Conservation (phyloP, 2,797 vertebrate genomes). For the Anguilla pacifica region DNA sequence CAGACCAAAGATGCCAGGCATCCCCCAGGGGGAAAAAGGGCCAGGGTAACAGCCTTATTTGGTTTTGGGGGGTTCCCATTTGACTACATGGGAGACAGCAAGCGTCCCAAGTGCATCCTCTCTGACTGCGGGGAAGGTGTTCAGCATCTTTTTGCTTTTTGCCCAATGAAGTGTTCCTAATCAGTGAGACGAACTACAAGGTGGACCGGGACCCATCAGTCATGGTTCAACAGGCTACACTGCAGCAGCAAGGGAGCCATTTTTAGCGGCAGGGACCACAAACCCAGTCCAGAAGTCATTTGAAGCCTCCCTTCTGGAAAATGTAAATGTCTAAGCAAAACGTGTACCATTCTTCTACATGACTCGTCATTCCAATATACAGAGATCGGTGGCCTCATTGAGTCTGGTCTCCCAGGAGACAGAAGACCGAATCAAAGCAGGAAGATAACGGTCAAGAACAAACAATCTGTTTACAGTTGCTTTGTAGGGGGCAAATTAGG, state of each 20-base stretch:
- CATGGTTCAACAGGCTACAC: not conserved
- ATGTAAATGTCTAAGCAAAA: not conserved
- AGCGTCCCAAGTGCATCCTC: not conserved
- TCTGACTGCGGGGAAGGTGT: not conserved
- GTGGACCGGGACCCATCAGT: conserved; percentile 19
- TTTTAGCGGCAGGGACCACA: not conserved
- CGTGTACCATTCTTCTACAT: not conserved
- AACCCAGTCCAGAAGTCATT: not conserved
- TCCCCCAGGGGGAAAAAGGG: no score
- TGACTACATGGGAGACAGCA: not conserved
- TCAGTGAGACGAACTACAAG: conserved; percentile 57
- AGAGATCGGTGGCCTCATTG: not conserved
- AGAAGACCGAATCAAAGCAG: not conserved
- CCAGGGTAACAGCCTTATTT: not conserved
- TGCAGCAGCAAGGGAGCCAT: not conserved
- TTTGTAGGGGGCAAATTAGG: not conserved
- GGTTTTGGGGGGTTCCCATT: not conserved
- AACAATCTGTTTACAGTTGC: not conserved
- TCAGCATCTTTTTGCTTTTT: conserved; percentile 47
- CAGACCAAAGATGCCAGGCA: not conserved
- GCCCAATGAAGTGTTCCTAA: conserved; percentile 61
- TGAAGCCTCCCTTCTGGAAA: not conserved
- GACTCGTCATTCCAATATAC: not conserved
- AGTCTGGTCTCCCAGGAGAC: not conserved
- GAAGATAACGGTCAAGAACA: not conserved